phyloP scores from a whole-genome alignment of 2,888 invertebrate species.

The Zaprionus lineosus region DNA sequence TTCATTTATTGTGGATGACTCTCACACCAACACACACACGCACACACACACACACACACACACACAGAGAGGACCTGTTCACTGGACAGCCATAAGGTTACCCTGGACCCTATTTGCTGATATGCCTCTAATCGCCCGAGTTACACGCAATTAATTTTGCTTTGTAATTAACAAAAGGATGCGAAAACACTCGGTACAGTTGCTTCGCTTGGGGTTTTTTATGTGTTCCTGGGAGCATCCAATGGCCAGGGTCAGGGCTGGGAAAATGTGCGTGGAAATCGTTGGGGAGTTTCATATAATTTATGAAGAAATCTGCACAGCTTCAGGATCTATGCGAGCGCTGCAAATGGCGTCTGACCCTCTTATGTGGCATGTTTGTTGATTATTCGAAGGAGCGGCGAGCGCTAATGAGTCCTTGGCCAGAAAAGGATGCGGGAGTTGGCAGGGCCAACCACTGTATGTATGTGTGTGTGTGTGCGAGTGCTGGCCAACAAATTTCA shows the following conservation, averaged over 20 bases:
- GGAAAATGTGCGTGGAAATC: no score
- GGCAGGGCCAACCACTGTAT: no score
- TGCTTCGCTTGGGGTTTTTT: slow-evolving; percentile 11
- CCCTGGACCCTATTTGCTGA: slow-evolving; percentile 24
- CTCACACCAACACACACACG: no score
- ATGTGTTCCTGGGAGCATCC: not conserved
- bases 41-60: no score
- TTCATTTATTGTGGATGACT: slow-evolving; percentile 68
- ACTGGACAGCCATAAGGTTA: no score
- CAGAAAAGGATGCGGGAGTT: no score
- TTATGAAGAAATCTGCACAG: slow-evolving; percentile 68
- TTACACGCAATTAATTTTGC: slow-evolving; percentile 76
- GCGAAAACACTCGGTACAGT: slow-evolving; percentile 7
- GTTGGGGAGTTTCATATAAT: no score
- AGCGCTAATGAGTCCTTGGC: slow-evolving; percentile 57
- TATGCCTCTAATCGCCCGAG: slow-evolving; percentile 64
- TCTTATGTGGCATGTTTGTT: slow-evolving; percentile 19
- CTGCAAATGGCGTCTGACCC: slow-evolving; percentile 12
- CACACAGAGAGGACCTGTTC: no score
- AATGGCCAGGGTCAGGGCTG: slow-evolving; percentile 41
- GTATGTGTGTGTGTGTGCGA: no score
- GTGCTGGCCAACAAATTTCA: slow-evolving; percentile 56
- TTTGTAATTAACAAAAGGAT: slow-evolving; percentile 68
- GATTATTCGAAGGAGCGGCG: no score
- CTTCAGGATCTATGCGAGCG: slow-evolving; percentile 1